phyloP scores from a whole-genome alignment of 2,888 invertebrate genomes.

The Xestia sexstrigata region DNA sequence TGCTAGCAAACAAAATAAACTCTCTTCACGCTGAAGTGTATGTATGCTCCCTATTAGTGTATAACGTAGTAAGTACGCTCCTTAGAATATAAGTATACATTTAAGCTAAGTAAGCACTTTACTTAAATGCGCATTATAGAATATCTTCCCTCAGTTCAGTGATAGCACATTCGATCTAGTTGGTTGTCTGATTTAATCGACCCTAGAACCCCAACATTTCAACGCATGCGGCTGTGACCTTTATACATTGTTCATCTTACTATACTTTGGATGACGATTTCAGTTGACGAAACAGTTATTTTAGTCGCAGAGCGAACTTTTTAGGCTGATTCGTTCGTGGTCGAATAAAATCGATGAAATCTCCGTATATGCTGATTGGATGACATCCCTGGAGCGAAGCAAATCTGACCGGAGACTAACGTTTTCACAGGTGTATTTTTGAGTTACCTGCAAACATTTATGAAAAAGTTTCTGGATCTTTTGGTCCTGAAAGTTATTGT shows the following conservation, averaged over 20 bases:
- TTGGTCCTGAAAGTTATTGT: not conserved
- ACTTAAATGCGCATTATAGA: too few species aligned
- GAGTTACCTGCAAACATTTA: not conserved
- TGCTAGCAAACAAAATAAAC: not conserved
- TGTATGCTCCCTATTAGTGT: too few species aligned
- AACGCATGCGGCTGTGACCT: too few species aligned
- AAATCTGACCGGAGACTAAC: conserved; percentile 31
- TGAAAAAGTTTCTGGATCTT: not conserved
- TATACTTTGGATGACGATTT: not conserved
- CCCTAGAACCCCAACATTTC: too few species aligned
- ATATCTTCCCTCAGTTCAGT: too few species aligned
- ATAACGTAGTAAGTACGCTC: too few species aligned
- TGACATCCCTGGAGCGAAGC: conserved; percentile 32
- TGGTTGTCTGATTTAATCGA: too few species aligned
- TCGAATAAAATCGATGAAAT: conserved; percentile 35
- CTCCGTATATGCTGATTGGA: conserved; percentile 41
- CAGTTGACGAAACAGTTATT: not conserved
- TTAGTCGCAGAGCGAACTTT: not conserved
- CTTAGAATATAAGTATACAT: too few species aligned
- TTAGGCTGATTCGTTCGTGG: conserved; percentile 27
- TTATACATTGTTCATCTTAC: not conserved
- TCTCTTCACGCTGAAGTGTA: too few species aligned
- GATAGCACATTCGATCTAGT: too few species aligned
- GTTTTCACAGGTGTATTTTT: conserved; percentile 15
- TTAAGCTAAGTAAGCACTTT: too few species aligned